Conservation (phyloP, 1,140 invertebrate species). For the Episyrphus balteatus region DNA sequence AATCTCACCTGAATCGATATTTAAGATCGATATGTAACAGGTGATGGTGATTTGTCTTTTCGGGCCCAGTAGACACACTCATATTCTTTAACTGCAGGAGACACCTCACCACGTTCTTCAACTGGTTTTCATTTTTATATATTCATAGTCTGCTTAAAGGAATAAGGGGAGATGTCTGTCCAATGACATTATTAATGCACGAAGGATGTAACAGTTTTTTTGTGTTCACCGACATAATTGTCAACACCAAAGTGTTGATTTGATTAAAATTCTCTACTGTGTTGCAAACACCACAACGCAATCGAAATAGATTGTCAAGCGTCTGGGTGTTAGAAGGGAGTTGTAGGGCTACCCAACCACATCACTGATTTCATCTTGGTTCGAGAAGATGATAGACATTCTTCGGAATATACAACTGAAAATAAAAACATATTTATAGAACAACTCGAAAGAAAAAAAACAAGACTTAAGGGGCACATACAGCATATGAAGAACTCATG, state of each 20-base stretch:
- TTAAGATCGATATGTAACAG: constrained; percentile 97
- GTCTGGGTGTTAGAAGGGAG: constrained; percentile 88
- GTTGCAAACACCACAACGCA: constrained; percentile 95
- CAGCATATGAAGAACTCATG: no score
- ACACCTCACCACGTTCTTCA: constrained; percentile 39
- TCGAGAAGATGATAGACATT: constrained; percentile 98
- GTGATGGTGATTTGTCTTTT: constrained; percentile 79
- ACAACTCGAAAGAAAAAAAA: not conserved
- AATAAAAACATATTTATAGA: not conserved
- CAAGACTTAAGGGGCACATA: no score
- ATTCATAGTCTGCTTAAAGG: constrained; percentile 42
- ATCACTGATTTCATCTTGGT: constrained; percentile 95
- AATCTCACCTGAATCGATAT: constrained; percentile 87
- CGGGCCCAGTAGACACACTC: constrained; percentile 96
- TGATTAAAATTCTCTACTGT: constrained; percentile 95
- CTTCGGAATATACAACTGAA: constrained; percentile 89
- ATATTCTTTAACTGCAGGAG: constrained; percentile 97
- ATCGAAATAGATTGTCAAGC: constrained; percentile 91
- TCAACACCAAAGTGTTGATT: constrained; percentile 96
- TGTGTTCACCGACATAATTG: constrained; percentile 98
- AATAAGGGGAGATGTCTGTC: constrained; percentile 89
- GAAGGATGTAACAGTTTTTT: constrained; percentile 93
- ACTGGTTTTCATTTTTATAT: constrained; percentile 34
- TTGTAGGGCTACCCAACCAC: constrained; percentile 99
- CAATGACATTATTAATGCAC: constrained; percentile 96